These are phyloP conservation scores for Hydropsyche tenuis DNA, from an alignment of 1,140 invertebrate species.

Conservation along the genomic window DNA sequence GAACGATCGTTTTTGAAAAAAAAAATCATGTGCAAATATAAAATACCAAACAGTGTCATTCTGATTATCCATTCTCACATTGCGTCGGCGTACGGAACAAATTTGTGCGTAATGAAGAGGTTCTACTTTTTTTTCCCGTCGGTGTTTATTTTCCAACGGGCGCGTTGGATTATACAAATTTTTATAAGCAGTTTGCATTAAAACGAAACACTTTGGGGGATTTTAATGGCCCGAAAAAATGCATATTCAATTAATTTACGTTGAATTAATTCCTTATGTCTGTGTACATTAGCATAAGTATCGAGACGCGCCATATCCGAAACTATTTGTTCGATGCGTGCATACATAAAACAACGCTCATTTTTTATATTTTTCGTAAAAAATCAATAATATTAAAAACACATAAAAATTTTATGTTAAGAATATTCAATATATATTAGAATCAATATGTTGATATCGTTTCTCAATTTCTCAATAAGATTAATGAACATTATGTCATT, in stretches of 20 bases:
- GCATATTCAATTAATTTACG: conserved; percentile 22
- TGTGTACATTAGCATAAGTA: conserved; percentile 7
- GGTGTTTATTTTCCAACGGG: background rate
- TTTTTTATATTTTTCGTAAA: too few species aligned
- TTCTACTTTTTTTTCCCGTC: background rate
- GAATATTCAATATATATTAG: too few species aligned
- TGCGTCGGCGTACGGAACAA: background rate
- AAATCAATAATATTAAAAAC: too few species aligned
- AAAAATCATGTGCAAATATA: too few species aligned
- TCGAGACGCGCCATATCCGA: conserved; percentile 2
- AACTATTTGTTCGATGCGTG: conserved; percentile 10
- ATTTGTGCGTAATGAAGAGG: background rate
- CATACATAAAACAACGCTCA: background rate
- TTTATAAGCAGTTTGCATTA: conserved; percentile 20
- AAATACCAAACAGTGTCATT: background rate
- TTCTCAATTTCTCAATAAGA: too few species aligned
- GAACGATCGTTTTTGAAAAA: too few species aligned
- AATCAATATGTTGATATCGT: too few species aligned
- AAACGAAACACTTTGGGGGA: conserved; percentile 8
- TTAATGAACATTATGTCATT: too few species aligned
- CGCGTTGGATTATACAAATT: conserved; percentile 12
- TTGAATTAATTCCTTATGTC: conserved; percentile 7
- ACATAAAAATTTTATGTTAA: too few species aligned
- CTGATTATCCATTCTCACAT: background rate
- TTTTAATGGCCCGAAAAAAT: conserved; percentile 19